Percentiles rank a stretch among this genome's conserved stretches.
These are phyloP conservation scores for Pholis gunnellus DNA, from an alignment of 2,113 vertebrate genomes.

Conservation along the genomic window DNA sequence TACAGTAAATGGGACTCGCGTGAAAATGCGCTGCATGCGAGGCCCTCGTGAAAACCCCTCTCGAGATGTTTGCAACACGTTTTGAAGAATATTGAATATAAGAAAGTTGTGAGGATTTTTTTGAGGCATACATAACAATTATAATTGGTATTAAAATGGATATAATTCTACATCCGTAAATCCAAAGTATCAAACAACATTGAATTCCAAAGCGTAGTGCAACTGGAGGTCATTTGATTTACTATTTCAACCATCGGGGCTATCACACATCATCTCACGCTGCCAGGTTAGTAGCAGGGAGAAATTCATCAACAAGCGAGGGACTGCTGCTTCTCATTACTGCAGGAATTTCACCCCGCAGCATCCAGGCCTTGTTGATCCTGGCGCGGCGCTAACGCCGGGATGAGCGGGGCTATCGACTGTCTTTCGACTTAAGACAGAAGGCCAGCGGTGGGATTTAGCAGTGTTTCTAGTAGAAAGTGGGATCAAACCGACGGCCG, in stretches of 20 bases:
- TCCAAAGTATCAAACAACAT: conserved; percentile 9
- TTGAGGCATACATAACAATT: background rate
- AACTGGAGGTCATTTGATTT: conserved; percentile 26
- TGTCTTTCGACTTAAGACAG: conserved; percentile 56
- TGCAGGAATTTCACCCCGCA: conserved; percentile 66
- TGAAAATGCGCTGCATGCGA: conserved; percentile 45
- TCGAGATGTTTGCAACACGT: conserved; percentile 18
- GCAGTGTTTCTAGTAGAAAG: conserved; percentile 55
- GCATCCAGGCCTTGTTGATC: conserved; percentile 63
- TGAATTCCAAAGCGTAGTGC: background rate
- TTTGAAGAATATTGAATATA: conserved; percentile 22
- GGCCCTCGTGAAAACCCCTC: conserved; percentile 31
- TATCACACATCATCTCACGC: conserved; percentile 25
- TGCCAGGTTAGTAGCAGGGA: conserved; percentile 50
- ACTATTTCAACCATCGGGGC: conserved; percentile 35
- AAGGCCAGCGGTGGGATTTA: conserved; percentile 66
- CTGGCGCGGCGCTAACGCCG: conserved; percentile 57
- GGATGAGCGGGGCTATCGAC: conserved; percentile 62
- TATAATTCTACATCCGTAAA: background rate
- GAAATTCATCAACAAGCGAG: conserved; percentile 53
- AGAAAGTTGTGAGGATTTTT: conserved; percentile 4
- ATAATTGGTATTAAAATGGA: background rate
- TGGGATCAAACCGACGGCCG: conserved; percentile 60
- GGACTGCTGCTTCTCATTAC: conserved; percentile 72
- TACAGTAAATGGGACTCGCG: conserved; percentile 61